Conservation (phyloP, 2,888 invertebrate species). For the Eilema griseolum region DNA sequence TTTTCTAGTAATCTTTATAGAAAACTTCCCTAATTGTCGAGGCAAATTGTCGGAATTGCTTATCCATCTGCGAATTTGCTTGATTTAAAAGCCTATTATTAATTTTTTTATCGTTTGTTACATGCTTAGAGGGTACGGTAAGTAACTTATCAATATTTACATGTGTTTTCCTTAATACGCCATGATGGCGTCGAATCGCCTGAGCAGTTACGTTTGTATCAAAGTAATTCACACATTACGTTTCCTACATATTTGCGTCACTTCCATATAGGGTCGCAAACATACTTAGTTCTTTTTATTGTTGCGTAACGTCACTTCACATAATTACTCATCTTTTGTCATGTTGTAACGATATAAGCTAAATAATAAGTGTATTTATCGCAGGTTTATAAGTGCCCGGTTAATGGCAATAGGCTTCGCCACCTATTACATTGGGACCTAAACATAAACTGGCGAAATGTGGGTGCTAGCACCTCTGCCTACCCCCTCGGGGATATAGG, state of each 20-base stretch:
- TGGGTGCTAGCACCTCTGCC: too few relatives aligned
- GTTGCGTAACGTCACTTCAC: not conserved
- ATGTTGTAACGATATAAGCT: not conserved
- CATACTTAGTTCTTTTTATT: not conserved
- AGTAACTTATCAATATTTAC: constrained; percentile 6
- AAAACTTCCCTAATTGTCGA: not conserved
- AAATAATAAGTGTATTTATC: too few relatives aligned
- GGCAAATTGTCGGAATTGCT: too few relatives aligned
- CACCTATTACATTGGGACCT: too few relatives aligned
- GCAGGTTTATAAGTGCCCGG: too few relatives aligned
- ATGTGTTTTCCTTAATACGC: not conserved
- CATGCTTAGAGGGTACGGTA: constrained; percentile 5
- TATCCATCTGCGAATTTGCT: not conserved
- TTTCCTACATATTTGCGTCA: not conserved
- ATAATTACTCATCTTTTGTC: not conserved
- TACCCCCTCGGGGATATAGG: too few relatives aligned
- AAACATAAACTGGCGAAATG: too few relatives aligned
- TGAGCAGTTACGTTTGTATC: not conserved
- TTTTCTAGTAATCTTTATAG: not conserved
- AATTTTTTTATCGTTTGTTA: not conserved
- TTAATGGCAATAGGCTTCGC: too few relatives aligned
- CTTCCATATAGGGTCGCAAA: not conserved
- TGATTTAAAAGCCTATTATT: not conserved
- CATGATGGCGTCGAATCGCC: too few relatives aligned
- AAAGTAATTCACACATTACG: not conserved